Conservation (phyloP, 2,888 invertebrate species). For the Drosophila greeni region DNA sequence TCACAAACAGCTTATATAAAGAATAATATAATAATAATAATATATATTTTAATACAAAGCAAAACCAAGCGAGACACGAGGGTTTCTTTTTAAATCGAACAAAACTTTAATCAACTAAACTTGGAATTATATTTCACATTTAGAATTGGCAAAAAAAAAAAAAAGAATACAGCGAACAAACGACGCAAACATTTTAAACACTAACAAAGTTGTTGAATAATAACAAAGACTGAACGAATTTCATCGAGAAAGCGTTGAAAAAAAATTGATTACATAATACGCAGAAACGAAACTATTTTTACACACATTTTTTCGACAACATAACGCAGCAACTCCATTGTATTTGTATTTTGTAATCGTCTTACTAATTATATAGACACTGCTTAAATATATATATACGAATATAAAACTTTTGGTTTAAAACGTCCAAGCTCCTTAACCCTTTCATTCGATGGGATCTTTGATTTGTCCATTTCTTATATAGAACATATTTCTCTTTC, state of each 20-base stretch:
- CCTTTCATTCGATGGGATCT: slow-evolving; percentile 1
- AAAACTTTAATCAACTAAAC: slow-evolving; percentile 20
- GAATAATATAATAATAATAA: slow-evolving; percentile 56
- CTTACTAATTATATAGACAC: slow-evolving; percentile 59
- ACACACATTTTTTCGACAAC: slow-evolving; percentile 35
- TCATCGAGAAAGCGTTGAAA: slow-evolving; percentile 43
- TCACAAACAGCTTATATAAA: slow-evolving; percentile 17
- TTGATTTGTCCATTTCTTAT: slow-evolving; percentile 11
- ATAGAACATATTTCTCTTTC: slow-evolving; percentile 4
- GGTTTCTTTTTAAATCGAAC: slow-evolving; percentile 20
- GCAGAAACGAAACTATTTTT: slow-evolving; percentile 28
- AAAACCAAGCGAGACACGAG: slow-evolving; percentile 28
- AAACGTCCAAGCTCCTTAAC: slow-evolving; percentile 18
- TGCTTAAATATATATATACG: slow-evolving; percentile 52
- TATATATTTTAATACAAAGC: slow-evolving; percentile 43
- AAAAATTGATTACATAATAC: slow-evolving; percentile 1
- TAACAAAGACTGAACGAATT: slow-evolving; percentile 71
- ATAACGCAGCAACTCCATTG: slow-evolving; percentile 47
- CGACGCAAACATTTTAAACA: slow-evolving; percentile 36
- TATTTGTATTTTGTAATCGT: slow-evolving; percentile 61
- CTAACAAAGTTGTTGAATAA: slow-evolving; percentile 62
- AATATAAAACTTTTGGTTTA: slow-evolving; percentile 19
- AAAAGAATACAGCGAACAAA: slow-evolving; percentile 5
- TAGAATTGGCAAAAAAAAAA: neutral
- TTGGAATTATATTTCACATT: slow-evolving; percentile 16